Base-by-base conservation (phyloP, 2,888 invertebrate genomes). In the Dryobota labecula region DNA sequence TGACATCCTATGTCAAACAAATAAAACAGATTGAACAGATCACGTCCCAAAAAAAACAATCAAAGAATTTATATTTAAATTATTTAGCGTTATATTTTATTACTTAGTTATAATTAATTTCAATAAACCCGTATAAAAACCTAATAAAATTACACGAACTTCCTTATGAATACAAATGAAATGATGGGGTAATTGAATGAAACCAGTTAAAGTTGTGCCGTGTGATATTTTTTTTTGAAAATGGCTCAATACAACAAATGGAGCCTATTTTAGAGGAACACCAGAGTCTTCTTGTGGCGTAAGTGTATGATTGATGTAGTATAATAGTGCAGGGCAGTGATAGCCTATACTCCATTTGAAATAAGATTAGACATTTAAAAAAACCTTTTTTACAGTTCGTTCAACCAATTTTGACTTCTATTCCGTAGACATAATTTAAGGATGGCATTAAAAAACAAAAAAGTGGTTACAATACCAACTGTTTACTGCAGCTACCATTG, bases 201-300 rank as follows among this genome's bases (percentile, higher is more conserved):
- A 51, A 58, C 15, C 24, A 41, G 13, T n/a, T 56, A 64, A 47
- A 75, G 63, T 73, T 62, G 75, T 61, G 54, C 30, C 62, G 49
- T 63, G 61, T 66, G 54, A 38, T 76, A 60, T 75, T 71, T 58
- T 24, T 24, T 41, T 54, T 73, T 77, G 68, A 66, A 54, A 47
- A 87, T 88, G 82, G 69, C 63, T 66, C 49, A 62, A n/a, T 62
- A 36, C 58, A 76, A 60, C 62, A 70, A 70, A 87, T 86, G 78
- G 78, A 84, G 33, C 60, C 75, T 80, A 82, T 85, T 75, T 54
- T 79, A 66, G 79, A 83, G 38, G 80, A 61, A 3, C 30, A 76
- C 60, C 67, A 78, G 61, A 71, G 49, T 68, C 69, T 60, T 71
- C 45, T 47, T 70, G 27, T 66, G 62, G 51, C 49, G 90, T 90